Conservation (phyloP, 2,797 vertebrate genomes). For the Hirundo rustica region DNA sequence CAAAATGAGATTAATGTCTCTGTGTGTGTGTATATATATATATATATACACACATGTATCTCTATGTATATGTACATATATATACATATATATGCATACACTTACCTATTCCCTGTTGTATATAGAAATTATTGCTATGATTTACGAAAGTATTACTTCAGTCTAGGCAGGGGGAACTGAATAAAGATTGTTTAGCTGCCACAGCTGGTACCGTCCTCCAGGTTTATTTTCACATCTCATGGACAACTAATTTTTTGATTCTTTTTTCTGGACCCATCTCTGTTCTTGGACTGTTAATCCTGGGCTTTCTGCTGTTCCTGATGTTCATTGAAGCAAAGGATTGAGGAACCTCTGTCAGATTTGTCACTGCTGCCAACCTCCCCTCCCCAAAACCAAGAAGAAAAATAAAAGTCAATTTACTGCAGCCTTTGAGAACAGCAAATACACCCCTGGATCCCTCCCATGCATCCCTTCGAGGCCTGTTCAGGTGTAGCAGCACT, state of each 20-base stretch:
- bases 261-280: not conserved
- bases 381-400: not conserved
- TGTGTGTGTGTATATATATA: not conserved
- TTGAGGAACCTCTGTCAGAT: not conserved
- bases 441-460: not conserved
- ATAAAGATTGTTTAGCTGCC: constrained; percentile 28
- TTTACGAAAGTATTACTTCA: constrained; percentile 56
- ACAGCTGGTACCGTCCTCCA: not conserved
- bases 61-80: constrained; percentile 37
- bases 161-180: constrained; percentile 24
- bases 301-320: not conserved
- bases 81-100: constrained; percentile 18
- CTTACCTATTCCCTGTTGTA: constrained; percentile 52
- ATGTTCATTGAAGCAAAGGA: not conserved
- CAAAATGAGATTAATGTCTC: constrained; percentile 39
- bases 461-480: not conserved
- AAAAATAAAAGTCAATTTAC: not conserved
- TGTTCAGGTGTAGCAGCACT: not conserved
- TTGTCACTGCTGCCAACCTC: not conserved
- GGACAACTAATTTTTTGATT: not conserved
- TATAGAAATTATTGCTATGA: constrained; percentile 57
- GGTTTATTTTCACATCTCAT: constrained; percentile 28
- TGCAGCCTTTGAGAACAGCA: not conserved
- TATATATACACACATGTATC: not conserved
- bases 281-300: not conserved